phyloP scores from a whole-genome alignment of 53 echinoderm and acorn worm species.

The Hippasteria phrygiana region DNA sequence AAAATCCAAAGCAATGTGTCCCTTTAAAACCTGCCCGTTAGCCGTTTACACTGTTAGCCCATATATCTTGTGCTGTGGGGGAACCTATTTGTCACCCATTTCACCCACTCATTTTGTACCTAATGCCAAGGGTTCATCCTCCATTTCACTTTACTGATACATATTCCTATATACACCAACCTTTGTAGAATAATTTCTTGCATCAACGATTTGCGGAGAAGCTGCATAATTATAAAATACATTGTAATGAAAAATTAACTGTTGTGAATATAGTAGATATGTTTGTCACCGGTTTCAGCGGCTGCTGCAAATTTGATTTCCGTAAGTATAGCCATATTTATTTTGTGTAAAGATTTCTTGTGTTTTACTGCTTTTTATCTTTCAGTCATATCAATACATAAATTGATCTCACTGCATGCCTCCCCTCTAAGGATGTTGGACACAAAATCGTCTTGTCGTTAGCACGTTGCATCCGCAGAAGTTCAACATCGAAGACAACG shows the following conservation, averaged over 20 bases:
- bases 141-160: background rate
- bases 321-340: no score
- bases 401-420: no score
- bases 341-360: no score
- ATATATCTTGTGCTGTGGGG: background rate
- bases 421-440: no score
- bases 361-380: no score
- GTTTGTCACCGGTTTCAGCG: background rate
- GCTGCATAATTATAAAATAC: background rate
- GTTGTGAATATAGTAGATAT: background rate
- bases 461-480: background rate
- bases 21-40: background rate
- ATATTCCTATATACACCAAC: background rate
- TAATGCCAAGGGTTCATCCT: background rate
- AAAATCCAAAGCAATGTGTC: no score
- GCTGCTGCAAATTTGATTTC: no score
- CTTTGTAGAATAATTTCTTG: background rate
- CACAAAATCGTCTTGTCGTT: no score
- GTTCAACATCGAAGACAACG: background rate
- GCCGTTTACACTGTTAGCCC: background rate
- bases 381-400: no score
- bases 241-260: background rate
- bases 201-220: background rate
- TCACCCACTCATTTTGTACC: background rate
- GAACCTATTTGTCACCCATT: background rate